A percentile compares a stretch with the other conserved stretches of the same genome.
Evolutionary conservation across 2,888 invertebrate genomes (phyloP).

Genomic region (Eristalis tenax): DNA sequence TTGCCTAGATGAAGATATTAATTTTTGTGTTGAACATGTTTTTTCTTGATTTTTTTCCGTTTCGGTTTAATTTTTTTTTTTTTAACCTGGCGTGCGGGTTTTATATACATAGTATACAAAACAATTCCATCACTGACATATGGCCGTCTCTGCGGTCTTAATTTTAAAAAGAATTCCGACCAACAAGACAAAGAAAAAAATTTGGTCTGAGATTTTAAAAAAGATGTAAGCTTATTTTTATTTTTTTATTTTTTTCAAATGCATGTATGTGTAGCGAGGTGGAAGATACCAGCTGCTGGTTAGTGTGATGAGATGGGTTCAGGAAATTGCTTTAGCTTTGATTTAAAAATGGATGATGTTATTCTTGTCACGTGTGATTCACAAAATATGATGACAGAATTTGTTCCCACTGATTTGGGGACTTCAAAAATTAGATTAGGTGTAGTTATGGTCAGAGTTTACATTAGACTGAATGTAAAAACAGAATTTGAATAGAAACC

Average conservation of each 20-base stretch:
- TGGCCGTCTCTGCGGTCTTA: slow-evolving; percentile 20
- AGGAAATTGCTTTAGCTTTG: slow-evolving; percentile 49
- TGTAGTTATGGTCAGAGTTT: neutral
- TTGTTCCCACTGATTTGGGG: slow-evolving; percentile 23
- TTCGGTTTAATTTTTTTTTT: slow-evolving; percentile 6
- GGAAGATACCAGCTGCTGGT: slow-evolving; percentile 7
- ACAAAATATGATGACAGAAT: slow-evolving; percentile 49
- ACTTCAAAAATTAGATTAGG: neutral
- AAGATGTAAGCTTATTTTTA: slow-evolving; percentile 24
- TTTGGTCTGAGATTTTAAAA: slow-evolving; percentile 26
- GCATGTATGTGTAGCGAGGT: neutral
- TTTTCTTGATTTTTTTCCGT: neutral
- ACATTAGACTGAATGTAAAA: neutral
- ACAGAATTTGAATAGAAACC: neutral
- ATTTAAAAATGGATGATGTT: slow-evolving; percentile 25
- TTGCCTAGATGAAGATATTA: slow-evolving; percentile 69
- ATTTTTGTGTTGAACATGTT: slow-evolving; percentile 39
- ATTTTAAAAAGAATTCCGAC: neutral
- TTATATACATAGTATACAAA: neutral
- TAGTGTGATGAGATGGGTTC: slow-evolving; percentile 11
- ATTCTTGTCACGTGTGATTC: slow-evolving; percentile 51
- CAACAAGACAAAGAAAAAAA: neutral
- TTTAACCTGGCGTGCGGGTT: neutral
- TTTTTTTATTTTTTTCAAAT: neutral
- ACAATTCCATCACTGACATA: neutral